Evolutionary conservation across 2,113 vertebrate species (phyloP), one percentile per base, ranked within the genome.

Genomic region (Etia nguti): DNA sequence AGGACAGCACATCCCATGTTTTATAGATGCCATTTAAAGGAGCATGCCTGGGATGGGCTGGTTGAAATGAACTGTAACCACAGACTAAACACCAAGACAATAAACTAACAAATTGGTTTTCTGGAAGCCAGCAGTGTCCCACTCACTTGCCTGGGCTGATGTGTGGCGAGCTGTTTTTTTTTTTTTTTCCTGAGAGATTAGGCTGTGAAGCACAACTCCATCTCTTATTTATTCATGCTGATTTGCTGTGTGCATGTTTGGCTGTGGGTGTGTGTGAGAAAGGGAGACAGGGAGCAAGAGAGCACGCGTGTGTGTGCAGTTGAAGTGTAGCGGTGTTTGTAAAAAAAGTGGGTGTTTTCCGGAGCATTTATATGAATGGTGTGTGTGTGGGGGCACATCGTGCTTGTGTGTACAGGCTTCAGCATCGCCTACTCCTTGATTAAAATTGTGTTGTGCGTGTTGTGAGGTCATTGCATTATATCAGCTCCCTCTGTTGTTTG

Each of bases 21-120:
- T 96, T 96, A 95, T 96, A 94, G 95, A 95, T 96, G 94, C 91
- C 93, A 95, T 95, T 96, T 96, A 95, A 94, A 93, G 92, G 91
- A 95, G 92, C 93, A 92, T 93, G 93, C 82, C 89, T 83, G 86
- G 92, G 92, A 95, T 91, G 90, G 92, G 92, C 91, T 91, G 91
- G 85, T 89, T 91, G 94, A 95, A 94, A 94, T 96, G 95, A 95
- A 96, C 94, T 95, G 94, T 94, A 96, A 95, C 95, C 89, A 80
- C 82, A 10, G 88, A 95, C 95, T 95, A 96, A 96, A 96, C 94
- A 92, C 89, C 91, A 93, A 96, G 94, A 95, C 95, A 96, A 96
- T 95, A 96, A 96, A 96, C 93, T 95, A 96, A 95, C 94, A 96
- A 95, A 96, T 95, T 95, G 95, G 92, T 95, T 96, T 95, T 94